phyloP scores from a whole-genome alignment of 2,113 vertebrate genomes.

The Regulus satrapa region DNA sequence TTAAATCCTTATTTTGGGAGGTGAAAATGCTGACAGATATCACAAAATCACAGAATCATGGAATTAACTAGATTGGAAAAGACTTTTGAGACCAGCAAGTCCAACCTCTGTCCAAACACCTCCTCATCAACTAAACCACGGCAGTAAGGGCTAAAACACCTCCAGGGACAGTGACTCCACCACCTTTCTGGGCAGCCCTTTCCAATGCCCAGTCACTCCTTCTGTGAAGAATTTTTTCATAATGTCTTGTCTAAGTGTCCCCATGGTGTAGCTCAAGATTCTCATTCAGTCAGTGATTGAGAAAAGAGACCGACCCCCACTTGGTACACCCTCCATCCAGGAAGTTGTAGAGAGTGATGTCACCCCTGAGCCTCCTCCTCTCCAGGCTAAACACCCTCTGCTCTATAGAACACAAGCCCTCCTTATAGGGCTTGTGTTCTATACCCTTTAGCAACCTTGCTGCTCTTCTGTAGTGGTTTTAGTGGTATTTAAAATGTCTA shows the following conservation, averaged over 20 bases:
- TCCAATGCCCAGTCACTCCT: neutral
- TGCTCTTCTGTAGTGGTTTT: too few species aligned
- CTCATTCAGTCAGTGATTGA: too few species aligned
- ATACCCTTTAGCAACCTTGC: neutral
- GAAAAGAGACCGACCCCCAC: fast-evolving
- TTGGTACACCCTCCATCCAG: fast-evolving
- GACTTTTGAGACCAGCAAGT: neutral
- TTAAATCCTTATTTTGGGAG: neutral
- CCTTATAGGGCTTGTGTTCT: neutral
- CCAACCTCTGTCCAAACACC: neutral
- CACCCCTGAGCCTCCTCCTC: neutral
- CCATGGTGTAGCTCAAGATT: neutral
- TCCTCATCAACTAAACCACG: neutral
- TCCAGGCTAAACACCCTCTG: neutral
- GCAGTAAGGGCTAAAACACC: neutral
- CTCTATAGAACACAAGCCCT: fast-evolving
- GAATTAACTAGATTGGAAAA: neutral
- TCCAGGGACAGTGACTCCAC: neutral
- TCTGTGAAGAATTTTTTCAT: neutral
- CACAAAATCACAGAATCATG: neutral
- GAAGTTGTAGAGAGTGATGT: fast-evolving
- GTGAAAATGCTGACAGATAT: neutral
- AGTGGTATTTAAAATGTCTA: too few species aligned
- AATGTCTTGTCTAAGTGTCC: neutral
- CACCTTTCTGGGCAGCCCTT: neutral